phyloP scores from a whole-genome alignment of 2,797 vertebrate species.

The Varecia variegata region DNA sequence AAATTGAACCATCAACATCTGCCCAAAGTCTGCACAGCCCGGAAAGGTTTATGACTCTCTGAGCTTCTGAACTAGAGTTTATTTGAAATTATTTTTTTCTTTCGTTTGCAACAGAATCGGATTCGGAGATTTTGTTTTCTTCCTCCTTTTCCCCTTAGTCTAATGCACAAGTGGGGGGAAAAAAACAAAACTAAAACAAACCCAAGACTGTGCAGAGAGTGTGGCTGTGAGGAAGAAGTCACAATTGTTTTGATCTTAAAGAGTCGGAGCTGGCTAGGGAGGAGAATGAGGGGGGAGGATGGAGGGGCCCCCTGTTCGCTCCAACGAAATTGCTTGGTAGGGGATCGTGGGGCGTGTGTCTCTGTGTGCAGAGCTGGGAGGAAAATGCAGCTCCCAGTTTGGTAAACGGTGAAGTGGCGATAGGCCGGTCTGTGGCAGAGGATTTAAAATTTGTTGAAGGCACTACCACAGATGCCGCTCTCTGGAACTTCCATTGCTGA shows the following conservation, averaged over 20 bases:
- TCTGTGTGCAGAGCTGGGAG: neutral
- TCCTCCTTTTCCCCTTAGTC: slow-evolving; percentile 47
- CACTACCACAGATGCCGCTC: neutral
- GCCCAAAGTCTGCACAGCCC: slow-evolving; percentile 68
- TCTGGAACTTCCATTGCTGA: neutral
- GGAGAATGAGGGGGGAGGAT: neutral
- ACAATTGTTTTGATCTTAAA: slow-evolving; percentile 40
- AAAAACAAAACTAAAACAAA: slow-evolving; percentile 35
- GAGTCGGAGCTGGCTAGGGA: neutral
- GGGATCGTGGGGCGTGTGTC: neutral
- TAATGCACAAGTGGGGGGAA: slow-evolving; percentile 12
- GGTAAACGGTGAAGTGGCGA: neutral
- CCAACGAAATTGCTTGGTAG: slow-evolving; percentile 54
- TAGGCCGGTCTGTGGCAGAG: neutral
- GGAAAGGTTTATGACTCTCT: slow-evolving; percentile 62
- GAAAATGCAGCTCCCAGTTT: neutral
- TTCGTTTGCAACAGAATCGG: slow-evolving; percentile 75
- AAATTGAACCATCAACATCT: slow-evolving; percentile 77
- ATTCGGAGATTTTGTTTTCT: neutral
- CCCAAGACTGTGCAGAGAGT: neutral
- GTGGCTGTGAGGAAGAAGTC: neutral
- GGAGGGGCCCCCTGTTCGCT: neutral
- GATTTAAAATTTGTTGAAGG: slow-evolving; percentile 27
- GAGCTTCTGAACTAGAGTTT: slow-evolving; percentile 71
- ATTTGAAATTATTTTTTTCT: slow-evolving; percentile 56